Base-by-base conservation (phyloP, 2,888 invertebrate genomes). In the Harpagoxenus sublaevis region DNA sequence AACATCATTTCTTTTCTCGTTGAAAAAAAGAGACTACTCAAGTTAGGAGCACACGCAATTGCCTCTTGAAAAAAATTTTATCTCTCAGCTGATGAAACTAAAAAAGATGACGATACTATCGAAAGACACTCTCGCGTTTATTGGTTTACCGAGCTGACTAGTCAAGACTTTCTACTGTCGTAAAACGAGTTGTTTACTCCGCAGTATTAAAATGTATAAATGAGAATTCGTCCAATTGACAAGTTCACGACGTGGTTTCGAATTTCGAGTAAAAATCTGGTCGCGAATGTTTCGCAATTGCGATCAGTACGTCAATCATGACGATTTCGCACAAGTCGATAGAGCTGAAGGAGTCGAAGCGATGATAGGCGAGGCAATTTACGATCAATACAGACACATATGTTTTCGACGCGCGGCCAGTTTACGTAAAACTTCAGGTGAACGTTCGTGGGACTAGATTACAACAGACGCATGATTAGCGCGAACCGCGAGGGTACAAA, bases 361-460 rank as follows among this genome's bases (percentile, higher is more conserved):
- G 28, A 45, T 66, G 45, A 66, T 39, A 63, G 35, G n/a, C 71
- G 70, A 55, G n/a, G 57, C 71, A 70, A 79, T 79, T 79, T 60
- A 60, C 48, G 57, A 79, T 79, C 57, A 35, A 79, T 70, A 55
- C n/a, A 48, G 35, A 60, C 35, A 57, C 71, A 53, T 23, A 6
- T 66, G 57, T 79, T 60, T 57, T 35, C 45, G 48, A 57, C 79
- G 45, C 57, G 48, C 23, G 57, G 23, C 23, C 18, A 78, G 45
- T 57, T 77, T 57, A 23, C 35, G 35, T 8, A n/a, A 70, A 79
- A 79, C 18, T 79, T 79, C 23, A 39, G 15, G 3, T 23, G 45
- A 45, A 57, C 31, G 45, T 48, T 70, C 42, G 45, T 35, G 70
- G n/a, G 23, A 57, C 70, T 18, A 15, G 45, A 70, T 79, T 48